Base-by-base conservation (phyloP, 2,113 vertebrate genomes). In the Leucoraja erinaceus region DNA sequence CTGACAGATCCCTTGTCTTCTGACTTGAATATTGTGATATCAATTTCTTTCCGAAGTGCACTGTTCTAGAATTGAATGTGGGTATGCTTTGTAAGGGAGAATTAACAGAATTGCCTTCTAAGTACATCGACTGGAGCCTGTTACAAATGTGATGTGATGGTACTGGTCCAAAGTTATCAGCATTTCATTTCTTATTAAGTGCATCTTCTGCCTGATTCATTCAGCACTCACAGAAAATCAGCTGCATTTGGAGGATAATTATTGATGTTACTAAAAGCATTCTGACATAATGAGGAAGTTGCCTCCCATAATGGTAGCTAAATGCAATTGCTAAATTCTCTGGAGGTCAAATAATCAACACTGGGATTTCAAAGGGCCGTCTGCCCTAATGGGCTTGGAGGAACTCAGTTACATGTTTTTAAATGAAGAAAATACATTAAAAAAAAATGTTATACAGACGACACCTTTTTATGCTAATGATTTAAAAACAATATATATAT, bases 301-400 rank as follows among this genome's bases (percentile, higher is more conserved):
- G 8, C 33, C 38, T 91, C 22, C 33, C 68, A 47, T 91, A 54
- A 74, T 74, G 68, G 90, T 12, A 91, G 33, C 33, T 91, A 18
- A 12, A 20, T 91, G 18, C n/a, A 91, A 68, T 33, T 70, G 66
- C 7, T 72, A 72, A 91, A 54, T 72, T 91, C 8, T 12, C 90
- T 54, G 20, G 90, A 74, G 33, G 90, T 72, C 68, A 47, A 18
- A 74, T 54, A 91, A 74, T 14, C 90, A 91, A 91, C 33, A 72
- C 20, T 91, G 68, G 90, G 66, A 91, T 91, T 74, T 91, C 90
- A 91, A 91, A 91, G 90, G 3, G 54, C 72, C 33, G 33, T 74
- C 38, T 47, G 33, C 20, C 70, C 28, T 74, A 91, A 54, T 91
- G 90, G 68, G 31, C 68, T 70, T 90, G 88, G 68, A 38, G 33